Conservation (phyloP, 2,888 invertebrate species). For the Leucoma salicis region DNA sequence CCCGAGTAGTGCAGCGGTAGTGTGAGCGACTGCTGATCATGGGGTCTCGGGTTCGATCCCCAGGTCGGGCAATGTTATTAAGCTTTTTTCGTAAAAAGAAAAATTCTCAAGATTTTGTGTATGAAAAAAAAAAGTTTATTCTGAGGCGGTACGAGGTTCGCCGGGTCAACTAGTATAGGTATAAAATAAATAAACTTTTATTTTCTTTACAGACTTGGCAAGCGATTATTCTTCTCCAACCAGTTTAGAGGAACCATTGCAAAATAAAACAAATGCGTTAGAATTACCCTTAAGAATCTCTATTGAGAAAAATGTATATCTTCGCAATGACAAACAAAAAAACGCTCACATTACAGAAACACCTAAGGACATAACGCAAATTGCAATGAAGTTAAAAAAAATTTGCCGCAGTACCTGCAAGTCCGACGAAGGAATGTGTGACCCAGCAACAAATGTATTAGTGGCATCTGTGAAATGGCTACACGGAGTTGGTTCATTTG, state of each 20-base stretch:
- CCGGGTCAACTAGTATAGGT: no score
- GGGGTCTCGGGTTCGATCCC: no score
- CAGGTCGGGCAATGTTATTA: no score
- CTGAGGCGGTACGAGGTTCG: no score
- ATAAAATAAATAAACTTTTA: neutral
- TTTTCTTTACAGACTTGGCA: slow-evolving; percentile 35
- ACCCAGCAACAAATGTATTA: slow-evolving; percentile 88
- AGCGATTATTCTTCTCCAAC: slow-evolving; percentile 35
- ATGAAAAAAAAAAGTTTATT: no score
- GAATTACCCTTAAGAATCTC: slow-evolving; percentile 19
- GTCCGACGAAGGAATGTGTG: slow-evolving; percentile 75
- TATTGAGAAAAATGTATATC: slow-evolving; percentile 15
- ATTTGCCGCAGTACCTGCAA: slow-evolving; percentile 52
- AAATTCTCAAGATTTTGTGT: no score
- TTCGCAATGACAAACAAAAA: slow-evolving; percentile 36
- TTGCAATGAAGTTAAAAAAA: slow-evolving; percentile 28
- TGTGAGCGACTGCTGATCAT: no score
- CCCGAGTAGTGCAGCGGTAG: no score
- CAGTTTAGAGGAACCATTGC: slow-evolving; percentile 52
- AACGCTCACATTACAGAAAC: slow-evolving; percentile 31
- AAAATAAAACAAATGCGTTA: slow-evolving; percentile 46
- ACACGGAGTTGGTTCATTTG: slow-evolving; percentile 88
- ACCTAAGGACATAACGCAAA: slow-evolving; percentile 26
- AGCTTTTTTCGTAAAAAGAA: no score
- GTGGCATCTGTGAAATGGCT: slow-evolving; percentile 92